Percentiles rank a stretch among this genome's conserved stretches.
phyloP scores from a whole-genome alignment of 2,113 vertebrate species.

The Indicator indicator region DNA sequence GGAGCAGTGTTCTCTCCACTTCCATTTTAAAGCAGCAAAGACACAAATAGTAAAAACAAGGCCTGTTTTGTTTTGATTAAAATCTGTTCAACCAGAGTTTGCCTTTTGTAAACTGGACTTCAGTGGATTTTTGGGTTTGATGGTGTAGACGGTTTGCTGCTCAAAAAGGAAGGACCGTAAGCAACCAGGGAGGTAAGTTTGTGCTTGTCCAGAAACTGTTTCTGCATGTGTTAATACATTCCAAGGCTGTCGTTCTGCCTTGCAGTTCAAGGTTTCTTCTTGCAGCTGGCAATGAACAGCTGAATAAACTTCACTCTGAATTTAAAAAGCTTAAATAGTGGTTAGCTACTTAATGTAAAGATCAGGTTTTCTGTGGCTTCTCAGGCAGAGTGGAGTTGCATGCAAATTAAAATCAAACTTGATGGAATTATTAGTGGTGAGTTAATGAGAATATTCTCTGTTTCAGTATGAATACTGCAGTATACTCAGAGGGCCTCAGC shows the following conservation, averaged over 20 bases:
- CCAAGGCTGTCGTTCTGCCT: slow-evolving; percentile 2
- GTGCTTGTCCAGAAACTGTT: background rate
- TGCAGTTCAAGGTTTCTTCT: background rate
- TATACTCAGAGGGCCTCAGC: background rate
- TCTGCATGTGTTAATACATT: background rate
- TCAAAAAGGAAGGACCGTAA: background rate
- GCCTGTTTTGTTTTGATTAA: background rate
- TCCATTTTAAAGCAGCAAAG: background rate
- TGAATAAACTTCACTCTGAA: background rate
- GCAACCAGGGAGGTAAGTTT: slow-evolving; percentile 20
- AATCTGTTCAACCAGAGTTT: background rate
- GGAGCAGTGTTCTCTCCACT: background rate
- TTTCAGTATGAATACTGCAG: background rate
- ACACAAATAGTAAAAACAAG: background rate
- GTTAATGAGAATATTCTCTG: background rate
- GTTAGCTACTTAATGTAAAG: background rate
- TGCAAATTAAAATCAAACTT: background rate
- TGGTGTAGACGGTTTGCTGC: background rate
- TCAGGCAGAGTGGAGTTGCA: background rate
- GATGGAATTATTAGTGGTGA: background rate
- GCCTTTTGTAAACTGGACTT: background rate
- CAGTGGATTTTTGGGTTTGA: background rate
- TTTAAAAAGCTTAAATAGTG: background rate
- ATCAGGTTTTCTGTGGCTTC: background rate
- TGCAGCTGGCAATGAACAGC: slow-evolving; percentile 29